Conservation (phyloP, 2,797 vertebrate genomes). For the Carcharodon carcharias region DNA sequence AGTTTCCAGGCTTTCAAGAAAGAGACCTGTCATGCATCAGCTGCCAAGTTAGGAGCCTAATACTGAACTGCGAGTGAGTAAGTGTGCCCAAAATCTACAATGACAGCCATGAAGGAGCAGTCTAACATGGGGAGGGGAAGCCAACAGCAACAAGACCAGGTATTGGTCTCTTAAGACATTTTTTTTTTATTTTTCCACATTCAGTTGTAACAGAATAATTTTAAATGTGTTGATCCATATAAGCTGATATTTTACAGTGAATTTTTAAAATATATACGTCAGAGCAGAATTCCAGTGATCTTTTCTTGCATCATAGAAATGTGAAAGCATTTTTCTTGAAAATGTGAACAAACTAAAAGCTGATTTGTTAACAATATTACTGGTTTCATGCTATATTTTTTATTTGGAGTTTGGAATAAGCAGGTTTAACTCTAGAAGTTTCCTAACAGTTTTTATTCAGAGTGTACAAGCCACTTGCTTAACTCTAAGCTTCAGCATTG, state of each 20-base stretch:
- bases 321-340: slow-evolving; percentile 7
- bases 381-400: not conserved
- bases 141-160: slow-evolving; percentile 56
- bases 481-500: not conserved
- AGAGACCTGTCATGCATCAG: slow-evolving; percentile 47
- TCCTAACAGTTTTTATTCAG: not conserved
- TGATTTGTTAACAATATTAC: not conserved
- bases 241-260: not conserved
- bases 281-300: not conserved
- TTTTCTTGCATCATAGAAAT: slow-evolving; percentile 39
- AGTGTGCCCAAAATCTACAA: slow-evolving; percentile 49
- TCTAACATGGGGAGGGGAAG: slow-evolving; percentile 53
- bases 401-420: not conserved
- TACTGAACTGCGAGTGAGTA: slow-evolving; percentile 51
- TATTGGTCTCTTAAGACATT: slow-evolving; percentile 40
- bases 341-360: not conserved
- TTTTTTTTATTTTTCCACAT: not conserved
- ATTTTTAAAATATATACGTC: not conserved
- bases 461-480: not conserved
- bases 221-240: not conserved
- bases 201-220: not conserved
- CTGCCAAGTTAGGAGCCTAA: slow-evolving; percentile 50
- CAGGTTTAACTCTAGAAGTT: not conserved
- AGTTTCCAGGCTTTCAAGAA: slow-evolving; percentile 30
- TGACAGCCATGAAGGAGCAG: slow-evolving; percentile 86